Conservation (phyloP, 2,888 invertebrate species). For the Eupithecia inturbata region DNA sequence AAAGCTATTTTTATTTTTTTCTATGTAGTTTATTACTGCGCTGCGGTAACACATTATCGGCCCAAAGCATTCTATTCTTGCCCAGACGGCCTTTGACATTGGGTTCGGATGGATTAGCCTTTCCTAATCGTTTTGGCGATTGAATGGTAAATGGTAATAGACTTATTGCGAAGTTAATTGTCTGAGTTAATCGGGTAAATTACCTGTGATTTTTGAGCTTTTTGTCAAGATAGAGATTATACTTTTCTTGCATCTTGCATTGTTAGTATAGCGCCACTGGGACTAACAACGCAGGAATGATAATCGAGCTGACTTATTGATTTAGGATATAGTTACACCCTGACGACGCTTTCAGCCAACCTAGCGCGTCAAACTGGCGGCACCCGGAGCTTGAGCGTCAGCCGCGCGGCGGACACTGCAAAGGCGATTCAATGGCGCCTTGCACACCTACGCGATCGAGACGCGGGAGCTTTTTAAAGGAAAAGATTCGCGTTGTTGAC, state of each 20-base stretch:
- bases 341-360: no score
- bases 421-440: no score
- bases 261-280: neutral
- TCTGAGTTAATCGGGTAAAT: constrained; percentile 10
- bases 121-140: constrained; percentile 27
- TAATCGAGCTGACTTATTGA: no score
- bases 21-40: constrained; percentile 13
- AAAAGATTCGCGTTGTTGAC: no score
- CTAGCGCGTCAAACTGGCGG: no score
- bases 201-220: constrained; percentile 5
- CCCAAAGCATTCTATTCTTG: constrained; percentile 66
- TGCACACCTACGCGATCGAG: no score
- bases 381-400: no score
- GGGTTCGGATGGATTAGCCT: constrained; percentile 42
- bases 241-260: neutral
- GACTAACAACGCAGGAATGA: no score
- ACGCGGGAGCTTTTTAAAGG: no score
- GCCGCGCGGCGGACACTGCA: no score
- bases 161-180: constrained; percentile 28
- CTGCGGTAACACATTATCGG: constrained; percentile 49
- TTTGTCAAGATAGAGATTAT: neutral
- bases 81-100: constrained; percentile 58
- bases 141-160: constrained; percentile 28
- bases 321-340: no score
- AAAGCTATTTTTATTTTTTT: no score